These are phyloP conservation scores for Hermaeophaga mercurialis DNA, from an alignment of 2,888 invertebrate genomes.

Conservation along the genomic window DNA sequence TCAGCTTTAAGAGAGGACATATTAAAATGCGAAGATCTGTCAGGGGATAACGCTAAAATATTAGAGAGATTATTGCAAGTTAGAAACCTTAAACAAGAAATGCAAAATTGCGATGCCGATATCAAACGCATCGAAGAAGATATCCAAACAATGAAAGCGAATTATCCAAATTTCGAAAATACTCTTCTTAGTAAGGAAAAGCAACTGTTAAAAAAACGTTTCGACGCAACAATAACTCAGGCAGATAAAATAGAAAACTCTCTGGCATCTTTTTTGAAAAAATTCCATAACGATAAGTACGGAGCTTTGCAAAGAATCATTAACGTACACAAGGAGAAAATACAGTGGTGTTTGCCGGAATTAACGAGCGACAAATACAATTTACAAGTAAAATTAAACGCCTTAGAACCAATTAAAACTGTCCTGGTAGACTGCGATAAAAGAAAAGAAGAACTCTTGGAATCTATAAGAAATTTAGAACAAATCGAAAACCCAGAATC, in stretches of 20 bases:
- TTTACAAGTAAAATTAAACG: constrained; percentile 86
- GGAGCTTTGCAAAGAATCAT: constrained; percentile 81
- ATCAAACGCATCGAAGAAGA: constrained; percentile 72
- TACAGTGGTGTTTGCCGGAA: constrained; percentile 90
- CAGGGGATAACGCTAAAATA: constrained; percentile 84
- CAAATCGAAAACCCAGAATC: constrained; percentile 76
- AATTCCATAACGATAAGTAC: constrained; percentile 84
- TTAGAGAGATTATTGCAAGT: constrained; percentile 78
- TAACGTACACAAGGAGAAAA: constrained; percentile 82
- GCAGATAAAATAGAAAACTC: constrained; percentile 82
- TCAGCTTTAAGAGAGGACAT: constrained; percentile 79
- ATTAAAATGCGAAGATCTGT: constrained; percentile 88
- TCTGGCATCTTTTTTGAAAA: constrained; percentile 80
- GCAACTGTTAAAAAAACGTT: constrained; percentile 80
- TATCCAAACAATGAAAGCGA: constrained; percentile 72
- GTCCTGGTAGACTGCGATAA: constrained; percentile 74
- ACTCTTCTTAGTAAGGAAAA: constrained; percentile 81
- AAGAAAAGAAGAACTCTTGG: constrained; percentile 70
- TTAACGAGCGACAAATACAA: constrained; percentile 89
- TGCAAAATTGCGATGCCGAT: constrained; percentile 70
- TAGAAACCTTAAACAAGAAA: constrained; percentile 71
- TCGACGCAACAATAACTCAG: constrained; percentile 77
- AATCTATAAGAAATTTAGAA: constrained; percentile 72
- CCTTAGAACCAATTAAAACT: constrained; percentile 75
- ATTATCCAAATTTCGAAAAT: constrained; percentile 81